Evolutionary conservation across 2,888 invertebrate species (phyloP), one percentile per base, ranked within the genome.

Genomic region (Tenthredo mesomela): DNA sequence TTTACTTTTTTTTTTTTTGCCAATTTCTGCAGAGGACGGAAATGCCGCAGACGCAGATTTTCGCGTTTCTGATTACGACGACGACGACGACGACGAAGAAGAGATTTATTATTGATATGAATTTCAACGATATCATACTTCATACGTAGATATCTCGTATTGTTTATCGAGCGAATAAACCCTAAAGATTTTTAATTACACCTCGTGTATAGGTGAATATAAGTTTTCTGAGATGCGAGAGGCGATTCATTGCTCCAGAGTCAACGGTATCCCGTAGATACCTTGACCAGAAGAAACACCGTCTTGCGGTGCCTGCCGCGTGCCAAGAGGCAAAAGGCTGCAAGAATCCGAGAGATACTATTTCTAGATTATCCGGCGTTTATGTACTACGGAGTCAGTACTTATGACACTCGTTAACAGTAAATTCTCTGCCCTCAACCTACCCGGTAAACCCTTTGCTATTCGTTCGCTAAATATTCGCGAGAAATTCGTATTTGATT

Each of bases 281-380:
- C 43, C 43, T 18, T 21, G 73, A 21, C 21, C 21, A 40, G 21
- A 25, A 80, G 61, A 58, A 21, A 80, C 37, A 80, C 12, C 33
- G 77, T 54, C 50, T 6, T n/a, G 77, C 54, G n/a, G n/a, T n/a
- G n/a, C n/a, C n/a, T 40, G 61, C 80, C 80, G 37, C 58, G 80
- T 29, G 80, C 80, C 80, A 67, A 82, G 82, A 50, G 37, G 43
- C 80, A 15, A 80, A 25, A 80, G 37, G 37, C 80, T 21, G 43
- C 80, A 15, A 80, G 61, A 80, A 80, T 40, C 67, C 15, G 18
- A 47, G 70, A 89, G 90, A 90, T 90, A 90, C 89, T 90, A 89
- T 91, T 91, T 91, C 90, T 87, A 89, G 91, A 92, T 91, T 91
- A 91, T 90, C 90, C 89, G 88, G 88, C 91, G 89, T 91, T 91